A percentile compares a stretch with the other conserved stretches of the same genome.
These are phyloP conservation scores for Petrophora chlorosata DNA, from an alignment of 2,888 invertebrate species.

Conservation along the genomic window DNA sequence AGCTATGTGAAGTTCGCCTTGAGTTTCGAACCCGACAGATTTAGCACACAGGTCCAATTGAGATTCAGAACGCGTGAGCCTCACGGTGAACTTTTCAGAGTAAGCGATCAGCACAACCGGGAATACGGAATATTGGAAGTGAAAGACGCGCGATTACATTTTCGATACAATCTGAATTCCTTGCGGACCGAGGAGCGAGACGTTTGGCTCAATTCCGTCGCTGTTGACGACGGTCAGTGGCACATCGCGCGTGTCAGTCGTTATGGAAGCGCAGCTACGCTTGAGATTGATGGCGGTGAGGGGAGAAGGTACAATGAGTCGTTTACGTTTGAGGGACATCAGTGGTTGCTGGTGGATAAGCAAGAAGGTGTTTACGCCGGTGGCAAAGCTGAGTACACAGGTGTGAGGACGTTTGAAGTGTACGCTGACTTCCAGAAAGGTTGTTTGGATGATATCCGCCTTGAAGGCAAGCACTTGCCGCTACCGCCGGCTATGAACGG, in stretches of 20 bases:
- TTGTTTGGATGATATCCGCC: conserved; percentile 87
- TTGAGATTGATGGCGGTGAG: conserved; percentile 97
- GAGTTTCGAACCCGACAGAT: conserved; percentile 96
- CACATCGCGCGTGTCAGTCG: conserved; percentile 96
- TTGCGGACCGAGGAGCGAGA: conserved; percentile 94
- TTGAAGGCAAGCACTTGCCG: conserved; percentile 97
- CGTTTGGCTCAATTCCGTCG: conserved; percentile 94
- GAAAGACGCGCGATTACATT: conserved; percentile 94
- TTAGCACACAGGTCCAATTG: conserved; percentile 95
- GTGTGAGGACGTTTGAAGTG: conserved; percentile 96
- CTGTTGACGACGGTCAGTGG: conserved; percentile 98
- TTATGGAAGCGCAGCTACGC: conserved; percentile 95
- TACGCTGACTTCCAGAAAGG: conserved; percentile 98
- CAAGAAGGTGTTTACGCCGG: conserved; percentile 98
- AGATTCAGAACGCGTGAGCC: conserved; percentile 97
- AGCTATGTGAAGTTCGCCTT: conserved; percentile 98
- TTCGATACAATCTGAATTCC: conserved; percentile 96
- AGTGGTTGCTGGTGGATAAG: conserved; percentile 95
- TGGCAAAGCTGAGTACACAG: conserved; percentile 97
- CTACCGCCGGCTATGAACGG: conserved; percentile 97
- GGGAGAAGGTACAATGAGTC: conserved; percentile 96
- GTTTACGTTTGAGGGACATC: conserved; percentile 94
- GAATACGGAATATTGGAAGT: conserved; percentile 97
- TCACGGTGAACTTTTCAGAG: conserved; percentile 96
- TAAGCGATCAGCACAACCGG: conserved; percentile 96